phyloP scores from a whole-genome alignment of 2,888 invertebrate species.

The Andrena hattorfiana region DNA sequence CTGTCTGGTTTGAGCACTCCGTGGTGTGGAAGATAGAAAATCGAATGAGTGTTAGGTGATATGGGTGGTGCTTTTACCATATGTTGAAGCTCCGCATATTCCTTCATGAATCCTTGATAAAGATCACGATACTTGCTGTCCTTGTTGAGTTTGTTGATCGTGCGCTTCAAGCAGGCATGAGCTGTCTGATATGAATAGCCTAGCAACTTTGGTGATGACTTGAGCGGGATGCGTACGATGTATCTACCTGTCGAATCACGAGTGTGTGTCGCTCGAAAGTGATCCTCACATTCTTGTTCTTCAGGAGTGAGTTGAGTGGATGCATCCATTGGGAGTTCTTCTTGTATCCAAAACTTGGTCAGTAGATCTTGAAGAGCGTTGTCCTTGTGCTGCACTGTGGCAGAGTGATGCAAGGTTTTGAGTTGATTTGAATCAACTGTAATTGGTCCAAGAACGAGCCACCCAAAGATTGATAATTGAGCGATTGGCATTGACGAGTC shows the following conservation, averaged over 20 bases:
- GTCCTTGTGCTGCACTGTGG: neutral
- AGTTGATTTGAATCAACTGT: too few species aligned
- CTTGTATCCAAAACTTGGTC: constrained; percentile 43
- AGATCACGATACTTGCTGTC: neutral
- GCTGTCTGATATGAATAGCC: neutral
- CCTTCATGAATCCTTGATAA: neutral
- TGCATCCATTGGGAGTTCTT: constrained; percentile 7
- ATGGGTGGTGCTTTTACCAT: neutral
- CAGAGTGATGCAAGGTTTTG: too few species aligned
- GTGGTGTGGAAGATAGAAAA: constrained; percentile 11
- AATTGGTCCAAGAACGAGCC: neutral
- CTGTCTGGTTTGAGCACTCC: constrained; percentile 6
- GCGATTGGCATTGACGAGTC: neutral
- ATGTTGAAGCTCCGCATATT: neutral
- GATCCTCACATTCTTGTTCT: constrained; percentile 46
- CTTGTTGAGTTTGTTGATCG: neutral
- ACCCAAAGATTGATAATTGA: neutral
- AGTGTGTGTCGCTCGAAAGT: constrained; percentile 36
- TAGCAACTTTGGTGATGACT: accelerated
- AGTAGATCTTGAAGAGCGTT: constrained; percentile 28
- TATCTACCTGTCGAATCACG: constrained; percentile 39
- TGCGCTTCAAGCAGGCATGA: neutral
- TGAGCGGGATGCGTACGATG: constrained; percentile 39
- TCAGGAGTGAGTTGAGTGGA: neutral
- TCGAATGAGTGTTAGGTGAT: neutral